Base-by-base conservation (phyloP, 2,888 invertebrate species). In the Augochlorella aurata region DNA sequence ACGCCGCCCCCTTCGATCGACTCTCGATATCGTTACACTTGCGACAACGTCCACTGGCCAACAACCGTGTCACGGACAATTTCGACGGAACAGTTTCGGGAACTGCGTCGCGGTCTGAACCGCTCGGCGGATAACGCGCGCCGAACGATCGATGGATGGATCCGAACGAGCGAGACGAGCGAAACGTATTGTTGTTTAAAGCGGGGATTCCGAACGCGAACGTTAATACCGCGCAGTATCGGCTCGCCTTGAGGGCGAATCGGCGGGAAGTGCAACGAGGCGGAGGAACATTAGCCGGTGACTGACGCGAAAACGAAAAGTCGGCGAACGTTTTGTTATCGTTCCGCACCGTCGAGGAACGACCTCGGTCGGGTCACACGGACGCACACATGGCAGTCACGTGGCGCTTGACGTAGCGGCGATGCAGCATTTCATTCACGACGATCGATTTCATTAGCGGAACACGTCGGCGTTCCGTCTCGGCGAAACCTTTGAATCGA, bases 371-470 rank as follows among this genome's bases (percentile, higher is more conserved):
- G 77, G 44, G 16, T 38, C 29, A 16, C 24, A 16, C 47, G 61
- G 12, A 44, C 63, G 18, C 52, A 29, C 49, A 7, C 47, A 45
- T 29, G 52, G 29, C 29, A 50, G 77, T 87, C 87, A 87, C 88
- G 84, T 87, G 86, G 79, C 82, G 79, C 14, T 70, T 84, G 88
- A 88, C 88, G 85, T 87, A 74, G 83, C 80, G 77, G 61, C 78
- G 77, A 87, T 83, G 81, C 87, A 77, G 75, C 80, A 71, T 76
- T 87, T 85, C 85, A 79, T 86, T 87, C 81, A 85, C 77, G 66
- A 72, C 76, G 81, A 85, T 83, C 87, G 83, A 87, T 85, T 87
- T 82, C 85, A 87, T 86, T 87, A 87, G 77, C 71, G 78, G 75
- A 76, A 77, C 79, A 38, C 47, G 77, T 81, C 76, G 66, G 54